Base-by-base conservation (phyloP, 2,888 invertebrate species). In the Sinopyrophorus schimmeli region DNA sequence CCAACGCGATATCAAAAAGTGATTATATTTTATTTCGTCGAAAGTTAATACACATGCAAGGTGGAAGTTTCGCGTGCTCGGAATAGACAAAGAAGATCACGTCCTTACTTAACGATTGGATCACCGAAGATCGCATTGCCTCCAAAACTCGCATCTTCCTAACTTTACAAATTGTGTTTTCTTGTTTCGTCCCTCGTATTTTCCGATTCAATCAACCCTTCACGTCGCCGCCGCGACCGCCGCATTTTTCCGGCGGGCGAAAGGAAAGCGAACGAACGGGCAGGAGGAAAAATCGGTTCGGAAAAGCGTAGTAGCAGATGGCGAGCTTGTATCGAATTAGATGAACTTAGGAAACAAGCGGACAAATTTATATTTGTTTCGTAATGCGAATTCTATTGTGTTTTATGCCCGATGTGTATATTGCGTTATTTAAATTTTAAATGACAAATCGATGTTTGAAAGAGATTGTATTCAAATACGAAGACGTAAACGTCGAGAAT, bases 151-250 rank as follows among this genome's bases (percentile, higher is more conserved):
- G 62, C 67, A 60, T 64, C 65, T 60, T 62, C 58, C 67, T 66
- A 68, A 70, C 70, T 70, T 68, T 64, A 71, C 69, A 71, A 71
- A 71, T 70, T 71, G 70, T 69, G 67, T 70, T 71, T 70, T 69
- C 70, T 70, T 70, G 70, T 70, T 68, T 69, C 67, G 67, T 59
- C 64, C 54, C 58, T 59, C 59, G 60, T 59, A 64, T 63, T 65
- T 69, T 61, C 67, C 64, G 67, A 69, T 69, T 67, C 68, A 67
- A 69, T 69, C 66, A 65, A 59, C 58, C 59, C 39, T 54, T 37
- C 52, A 54, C 50, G 52, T 54, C 43, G 21, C 37, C 20, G 21
- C 16, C 30, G 20, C 32, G 30, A n/a, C 59, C 39, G 53, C 32
- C 52, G 53, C 50, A 49, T 54, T 40, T 16, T 40, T 24, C 17